Evolutionary conservation across 2,797 vertebrate species (phyloP).

Genomic region (Sphenopsis melanotis): DNA sequence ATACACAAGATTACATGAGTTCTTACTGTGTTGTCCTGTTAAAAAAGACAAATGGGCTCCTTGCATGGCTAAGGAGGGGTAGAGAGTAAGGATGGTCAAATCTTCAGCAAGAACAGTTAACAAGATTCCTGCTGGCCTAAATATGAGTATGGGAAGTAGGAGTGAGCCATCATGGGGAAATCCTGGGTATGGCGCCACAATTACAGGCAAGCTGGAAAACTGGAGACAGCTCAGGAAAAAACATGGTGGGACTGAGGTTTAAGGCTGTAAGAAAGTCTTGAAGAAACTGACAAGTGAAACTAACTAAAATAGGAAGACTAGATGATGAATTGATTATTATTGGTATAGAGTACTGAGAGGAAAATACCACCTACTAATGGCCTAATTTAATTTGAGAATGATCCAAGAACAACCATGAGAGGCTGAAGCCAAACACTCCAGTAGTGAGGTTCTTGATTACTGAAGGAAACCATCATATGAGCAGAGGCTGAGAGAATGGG

Average conservation of each 20-base stretch:
- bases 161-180: background rate
- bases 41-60: background rate
- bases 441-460: background rate
- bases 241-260: background rate
- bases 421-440: background rate
- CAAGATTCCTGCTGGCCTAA: background rate
- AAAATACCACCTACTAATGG: background rate
- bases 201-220: background rate
- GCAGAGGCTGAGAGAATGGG: background rate
- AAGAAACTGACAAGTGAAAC: background rate
- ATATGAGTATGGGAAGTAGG: background rate
- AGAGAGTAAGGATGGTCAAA: background rate
- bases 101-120: background rate
- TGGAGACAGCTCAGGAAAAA: background rate
- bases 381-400: background rate
- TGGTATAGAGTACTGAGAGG: background rate
- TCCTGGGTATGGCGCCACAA: rapidly evolving
- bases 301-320: background rate
- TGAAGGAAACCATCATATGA: background rate
- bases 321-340: background rate
- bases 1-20: background rate
- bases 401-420: background rate
- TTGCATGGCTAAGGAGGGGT: background rate
- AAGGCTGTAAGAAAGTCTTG: background rate
- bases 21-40: background rate